Evolutionary conservation across 2,888 invertebrate genomes (phyloP).

Genomic region (Drosophila diplacantha): DNA sequence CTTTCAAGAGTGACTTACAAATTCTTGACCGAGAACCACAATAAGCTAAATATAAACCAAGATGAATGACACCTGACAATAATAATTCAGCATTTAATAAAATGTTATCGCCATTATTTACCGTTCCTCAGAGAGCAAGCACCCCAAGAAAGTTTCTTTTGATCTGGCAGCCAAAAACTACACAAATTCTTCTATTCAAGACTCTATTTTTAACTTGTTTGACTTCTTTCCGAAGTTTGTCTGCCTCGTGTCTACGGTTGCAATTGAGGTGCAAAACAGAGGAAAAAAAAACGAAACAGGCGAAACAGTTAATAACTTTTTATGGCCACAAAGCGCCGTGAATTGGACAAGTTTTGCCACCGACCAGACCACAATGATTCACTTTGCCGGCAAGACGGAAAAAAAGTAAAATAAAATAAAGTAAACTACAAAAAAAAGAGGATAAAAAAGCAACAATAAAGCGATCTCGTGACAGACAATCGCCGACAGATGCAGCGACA

Average conservation of each 20-base stretch:
- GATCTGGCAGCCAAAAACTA: slow-evolving; percentile 5
- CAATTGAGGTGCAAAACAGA: slow-evolving; percentile 36
- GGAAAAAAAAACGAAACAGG: slow-evolving; percentile 8
- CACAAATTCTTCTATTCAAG: slow-evolving; percentile 25
- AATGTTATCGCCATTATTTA: neutral
- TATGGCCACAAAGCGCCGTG: slow-evolving; percentile 33
- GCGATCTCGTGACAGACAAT: slow-evolving; percentile 47
- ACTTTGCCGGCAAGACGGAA: slow-evolving; percentile 8
- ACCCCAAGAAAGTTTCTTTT: slow-evolving; percentile 22
- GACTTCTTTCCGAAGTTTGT: slow-evolving; percentile 31
- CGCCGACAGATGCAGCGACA: slow-evolving; percentile 61
- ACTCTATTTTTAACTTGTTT: slow-evolving; percentile 33
- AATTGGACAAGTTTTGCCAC: slow-evolving; percentile 36
- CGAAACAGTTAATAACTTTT: slow-evolving; percentile 39
- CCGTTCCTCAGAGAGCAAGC: slow-evolving; percentile 15
- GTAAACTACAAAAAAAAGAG: neutral
- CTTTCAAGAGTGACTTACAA: neutral
- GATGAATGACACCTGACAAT: slow-evolving; percentile 2
- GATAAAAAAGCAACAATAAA: slow-evolving; percentile 16
- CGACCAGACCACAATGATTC: slow-evolving; percentile 29
- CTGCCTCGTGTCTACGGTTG: slow-evolving; percentile 40
- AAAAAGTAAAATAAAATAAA: slow-evolving; percentile 4
- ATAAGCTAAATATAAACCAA: slow-evolving; percentile 15
- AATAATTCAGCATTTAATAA: neutral
- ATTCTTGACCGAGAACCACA: slow-evolving; percentile 1